These are phyloP conservation scores for Anthonomus grandis DNA, from an alignment of 1,140 invertebrate genomes.

Conservation along the genomic window DNA sequence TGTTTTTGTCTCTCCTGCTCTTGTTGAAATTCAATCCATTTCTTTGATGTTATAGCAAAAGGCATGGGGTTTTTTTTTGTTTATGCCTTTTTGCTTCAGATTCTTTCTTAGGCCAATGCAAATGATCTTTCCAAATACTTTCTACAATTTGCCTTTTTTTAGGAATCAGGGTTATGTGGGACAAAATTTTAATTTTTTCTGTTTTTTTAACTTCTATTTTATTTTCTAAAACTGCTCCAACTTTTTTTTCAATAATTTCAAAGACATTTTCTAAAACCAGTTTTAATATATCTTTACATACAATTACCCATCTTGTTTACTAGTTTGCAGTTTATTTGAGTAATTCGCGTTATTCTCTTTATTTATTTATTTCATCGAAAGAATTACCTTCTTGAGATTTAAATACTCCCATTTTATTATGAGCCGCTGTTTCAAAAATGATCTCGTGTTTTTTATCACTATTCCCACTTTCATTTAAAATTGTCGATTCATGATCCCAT, in stretches of 20 bases:
- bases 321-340: background rate
- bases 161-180: background rate
- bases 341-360: background rate
- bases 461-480: too few relatives aligned
- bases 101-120: too few relatives aligned
- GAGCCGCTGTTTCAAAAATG: background rate
- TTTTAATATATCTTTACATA: background rate
- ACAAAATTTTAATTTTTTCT: background rate
- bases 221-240: background rate
- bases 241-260: too few relatives aligned
- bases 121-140: too few relatives aligned
- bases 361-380: background rate
- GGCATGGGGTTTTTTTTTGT: background rate
- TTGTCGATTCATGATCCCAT: too few relatives aligned
- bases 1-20: too few relatives aligned
- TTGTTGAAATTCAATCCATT: too few relatives aligned
- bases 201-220: background rate
- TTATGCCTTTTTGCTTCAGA: too few relatives aligned
- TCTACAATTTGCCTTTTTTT: background rate
- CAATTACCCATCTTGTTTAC: too few relatives aligned
- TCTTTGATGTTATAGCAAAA: background rate
- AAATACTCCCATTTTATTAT: background rate
- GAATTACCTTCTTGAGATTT: background rate
- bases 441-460: background rate
- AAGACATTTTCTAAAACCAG: background rate